Percentiles rank a stretch among this genome's conserved stretches.
Evolutionary conservation across 2,113 vertebrate species (phyloP).

Genomic region (Macquaria ambigua): DNA sequence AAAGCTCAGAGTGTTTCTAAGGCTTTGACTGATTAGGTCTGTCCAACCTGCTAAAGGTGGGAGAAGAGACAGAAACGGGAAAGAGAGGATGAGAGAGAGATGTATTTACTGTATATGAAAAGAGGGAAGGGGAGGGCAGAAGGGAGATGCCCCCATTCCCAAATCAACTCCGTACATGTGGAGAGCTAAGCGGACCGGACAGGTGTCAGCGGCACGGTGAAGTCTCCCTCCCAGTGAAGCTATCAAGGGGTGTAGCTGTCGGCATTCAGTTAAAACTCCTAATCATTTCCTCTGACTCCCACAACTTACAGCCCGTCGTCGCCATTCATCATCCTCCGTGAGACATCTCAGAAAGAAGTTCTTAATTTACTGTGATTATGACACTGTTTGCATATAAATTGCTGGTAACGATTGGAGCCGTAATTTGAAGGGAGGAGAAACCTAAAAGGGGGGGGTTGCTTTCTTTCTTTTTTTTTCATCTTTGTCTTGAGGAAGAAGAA

Average conservation of each 20-base stretch:
- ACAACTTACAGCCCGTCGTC: constrained; percentile 49
- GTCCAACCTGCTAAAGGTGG: constrained; percentile 44
- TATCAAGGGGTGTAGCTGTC: constrained; percentile 60
- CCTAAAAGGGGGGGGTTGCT: neutral
- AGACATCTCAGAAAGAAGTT: constrained; percentile 57
- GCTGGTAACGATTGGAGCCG: constrained; percentile 29
- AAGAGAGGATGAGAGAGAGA: constrained; percentile 19
- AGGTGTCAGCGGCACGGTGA: constrained; percentile 69
- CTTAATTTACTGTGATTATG: constrained; percentile 69
- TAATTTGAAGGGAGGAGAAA: constrained; percentile 61
- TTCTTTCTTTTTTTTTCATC: neutral
- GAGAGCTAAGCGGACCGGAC: constrained; percentile 66
- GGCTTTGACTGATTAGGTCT: constrained; percentile 71
- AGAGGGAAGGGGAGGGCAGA: constrained; percentile 29
- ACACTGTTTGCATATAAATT: constrained; percentile 72
- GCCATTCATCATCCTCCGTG: constrained; percentile 64
- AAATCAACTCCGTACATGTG: constrained; percentile 37
- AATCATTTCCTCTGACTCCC: constrained; percentile 65
- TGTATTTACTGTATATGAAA: constrained; percentile 46
- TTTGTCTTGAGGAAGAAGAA: constrained; percentile 38
- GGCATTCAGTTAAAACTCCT: constrained; percentile 41
- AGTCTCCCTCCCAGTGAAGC: constrained; percentile 57
- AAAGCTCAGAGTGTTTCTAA: constrained; percentile 58
- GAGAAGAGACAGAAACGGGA: constrained; percentile 19
- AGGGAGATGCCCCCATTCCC: constrained; percentile 41